Evolutionary conservation across 2,888 invertebrate species (phyloP).

Genomic region (Drosophila conformis): DNA sequence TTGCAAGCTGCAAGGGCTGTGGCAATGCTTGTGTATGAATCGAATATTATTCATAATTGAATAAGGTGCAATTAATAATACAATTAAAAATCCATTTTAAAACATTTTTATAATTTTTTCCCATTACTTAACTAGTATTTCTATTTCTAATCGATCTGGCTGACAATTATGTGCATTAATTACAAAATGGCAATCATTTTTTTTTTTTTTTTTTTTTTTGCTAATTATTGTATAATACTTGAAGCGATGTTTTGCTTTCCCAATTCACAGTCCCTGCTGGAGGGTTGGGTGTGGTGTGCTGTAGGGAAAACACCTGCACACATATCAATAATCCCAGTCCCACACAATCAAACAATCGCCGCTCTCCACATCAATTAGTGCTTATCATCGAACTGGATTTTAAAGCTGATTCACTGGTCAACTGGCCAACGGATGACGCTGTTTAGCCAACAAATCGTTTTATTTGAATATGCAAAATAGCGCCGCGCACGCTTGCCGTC

Average conservation of each 20-base stretch:
- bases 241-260: constrained; percentile 69
- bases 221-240: constrained; percentile 71
- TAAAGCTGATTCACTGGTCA: constrained; percentile 52
- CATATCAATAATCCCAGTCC: constrained; percentile 16
- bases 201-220: constrained; percentile 38
- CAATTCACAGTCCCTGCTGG: constrained; percentile 47
- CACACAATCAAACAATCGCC: background rate
- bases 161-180: constrained; percentile 77
- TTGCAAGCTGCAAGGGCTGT: constrained; percentile 26
- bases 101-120: constrained; percentile 66
- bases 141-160: constrained; percentile 63
- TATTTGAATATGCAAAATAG: constrained; percentile 77
- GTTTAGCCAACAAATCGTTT: constrained; percentile 50
- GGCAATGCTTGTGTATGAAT: constrained; percentile 49
- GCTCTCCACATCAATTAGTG: constrained; percentile 34
- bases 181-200: constrained; percentile 71
- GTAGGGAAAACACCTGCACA: constrained; percentile 1
- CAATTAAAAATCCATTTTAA: constrained; percentile 76
- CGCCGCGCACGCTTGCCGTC: constrained; percentile 43
- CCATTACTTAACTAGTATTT: constrained; percentile 45
- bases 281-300: background rate
- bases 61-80: constrained; percentile 80
- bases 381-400: constrained; percentile 40
- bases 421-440: constrained; percentile 50
- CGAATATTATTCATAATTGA: constrained; percentile 77